Evolutionary conservation across 2,797 vertebrate genomes (phyloP), one percentile per base, ranked within the genome.

Genomic region (Sebastes trivittatus): DNA sequence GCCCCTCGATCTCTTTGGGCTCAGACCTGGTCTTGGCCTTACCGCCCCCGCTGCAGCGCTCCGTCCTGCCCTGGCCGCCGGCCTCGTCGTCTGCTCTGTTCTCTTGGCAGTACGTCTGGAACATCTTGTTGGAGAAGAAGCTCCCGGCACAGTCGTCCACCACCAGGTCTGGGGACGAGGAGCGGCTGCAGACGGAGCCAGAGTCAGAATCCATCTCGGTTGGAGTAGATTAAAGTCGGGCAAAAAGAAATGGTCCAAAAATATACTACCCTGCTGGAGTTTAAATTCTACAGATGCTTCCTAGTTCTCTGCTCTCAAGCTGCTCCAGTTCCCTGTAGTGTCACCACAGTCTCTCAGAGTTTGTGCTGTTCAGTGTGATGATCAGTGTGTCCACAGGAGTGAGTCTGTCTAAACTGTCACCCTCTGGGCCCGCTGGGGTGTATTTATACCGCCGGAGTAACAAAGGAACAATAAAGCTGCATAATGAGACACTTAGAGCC

Each of bases 381-480:
- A 74, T 77, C 63, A 52, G 89, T 84, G 78, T 76, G 82, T 85
- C 77, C 87, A 61, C 80, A 78, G 89, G 72, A 86, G 87, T 89
- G 85, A 86, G 77, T 83, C 85, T 77, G 89, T 84, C 81, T 90
- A 77, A 92, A 89, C 91, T 92, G 92, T 94, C 92, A 87, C 71
- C 73, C 87, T 87, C 52, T 81, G 89, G 89, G 86, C 91, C 88
- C 65, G 64, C 83, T 91, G 91, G 92, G 87, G 83, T 90, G 87
- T 87, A 94, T 96, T 96, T 96, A 96, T 96, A 95, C 86, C 22
- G 63, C 86, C 23, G 49, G 64, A 83, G 27, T 86, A 94, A 97
- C 96, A 97, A 97, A 96, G 94, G 95, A 96, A 96, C 96, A 97
- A 96, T 95, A 95, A 79, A 90, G 79, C 72, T 10, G 95, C 95